Base-by-base conservation (phyloP, 2,113 vertebrate species). In the Oryzias woworae region DNA sequence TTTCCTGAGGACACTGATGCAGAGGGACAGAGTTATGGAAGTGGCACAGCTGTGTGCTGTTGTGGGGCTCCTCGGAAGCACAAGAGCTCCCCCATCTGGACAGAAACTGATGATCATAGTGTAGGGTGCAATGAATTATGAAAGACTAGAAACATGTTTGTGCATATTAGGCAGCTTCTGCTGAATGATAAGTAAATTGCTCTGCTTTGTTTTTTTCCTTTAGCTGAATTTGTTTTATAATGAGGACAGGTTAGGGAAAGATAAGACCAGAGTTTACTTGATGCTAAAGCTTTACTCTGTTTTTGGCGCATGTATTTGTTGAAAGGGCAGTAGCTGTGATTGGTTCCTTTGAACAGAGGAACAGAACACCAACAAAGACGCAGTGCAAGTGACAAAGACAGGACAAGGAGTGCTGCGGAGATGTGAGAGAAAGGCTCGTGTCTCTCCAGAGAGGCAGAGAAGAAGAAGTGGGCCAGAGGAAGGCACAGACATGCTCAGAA, bases 11-110 rank as follows among this genome's bases (percentile, higher is more conserved):
- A 73, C 68, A 45, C 6, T 67, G 59, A 59, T 44, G 62, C 69
- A 69, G 63, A 69, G 53, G 46, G 50, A 43, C 42, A 24, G 52
- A 58, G 53, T 24, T 44, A 17, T 45, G 50, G 57, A 69, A 44
- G 45, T 20, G 20, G 36, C 31, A 49, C 52, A 44, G 28, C 62
- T 62, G 15, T 41, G 53, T 71, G 59, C 49, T 53, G 0, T 22
- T 62, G 23, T 41, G 14, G n/a, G 24, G 26, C 23, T 58, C 16
- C 62, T 56, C 41, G 15, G 55, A 14, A 73, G 87, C 85, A 53
- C 74, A 17, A 84, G 62, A 85, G 88, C 85, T 70, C 84, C 87
- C 84, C 84, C 88, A 84, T 60, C 70, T 88, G 88, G 81, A 64
- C 70, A 62, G 66, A 66, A 54, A 45, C 15, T 31, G 58, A 55